A percentile compares a stretch with the other conserved stretches of the same genome.
phyloP scores from a whole-genome alignment of 2,113 vertebrate genomes.

The Vanacampus margaritifer region DNA sequence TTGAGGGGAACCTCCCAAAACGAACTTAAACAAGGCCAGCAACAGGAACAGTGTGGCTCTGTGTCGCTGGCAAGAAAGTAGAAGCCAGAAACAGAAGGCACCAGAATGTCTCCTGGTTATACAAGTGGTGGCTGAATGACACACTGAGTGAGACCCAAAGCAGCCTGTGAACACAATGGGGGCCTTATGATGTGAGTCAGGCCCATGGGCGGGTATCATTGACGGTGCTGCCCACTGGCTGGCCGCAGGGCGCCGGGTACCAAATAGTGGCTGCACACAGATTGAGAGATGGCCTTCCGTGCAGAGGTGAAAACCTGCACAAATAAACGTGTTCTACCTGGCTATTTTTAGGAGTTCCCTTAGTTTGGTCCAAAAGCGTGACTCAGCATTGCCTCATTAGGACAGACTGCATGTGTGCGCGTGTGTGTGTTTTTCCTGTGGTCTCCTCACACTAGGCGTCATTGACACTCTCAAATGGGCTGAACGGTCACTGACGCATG shows the following conservation, averaged over 20 bases:
- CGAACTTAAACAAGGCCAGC: conserved; percentile 47
- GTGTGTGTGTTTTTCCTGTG: conserved; percentile 38
- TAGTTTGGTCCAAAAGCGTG: conserved; percentile 46
- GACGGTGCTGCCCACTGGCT: conserved; percentile 58
- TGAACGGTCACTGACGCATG: conserved; percentile 51
- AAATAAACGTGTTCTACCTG: conserved; percentile 26
- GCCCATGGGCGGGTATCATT: conserved; percentile 62
- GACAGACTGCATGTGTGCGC: conserved; percentile 50
- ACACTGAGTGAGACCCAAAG: conserved; percentile 68
- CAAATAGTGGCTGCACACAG: conserved; percentile 27
- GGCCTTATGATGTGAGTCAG: conserved; percentile 70
- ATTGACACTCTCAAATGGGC: conserved; percentile 56
- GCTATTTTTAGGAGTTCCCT: conserved; percentile 23
- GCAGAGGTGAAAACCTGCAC: conserved; percentile 28
- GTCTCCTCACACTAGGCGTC: conserved; percentile 51
- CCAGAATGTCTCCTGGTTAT: conserved; percentile 72
- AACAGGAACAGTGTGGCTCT: conserved; percentile 62
- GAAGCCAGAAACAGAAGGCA: conserved; percentile 66
- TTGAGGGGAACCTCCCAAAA: conserved; percentile 48
- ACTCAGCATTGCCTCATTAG: conserved; percentile 46
- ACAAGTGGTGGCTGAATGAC: conserved; percentile 71
- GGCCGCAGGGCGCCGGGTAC: conserved; percentile 57
- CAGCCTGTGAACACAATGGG: conserved; percentile 67
- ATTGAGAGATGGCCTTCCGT: conserved; percentile 43
- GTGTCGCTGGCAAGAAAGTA: conserved; percentile 55